Evolutionary conservation across 2,888 invertebrate species (phyloP).

Genomic region (Silvanus unidentatus): DNA sequence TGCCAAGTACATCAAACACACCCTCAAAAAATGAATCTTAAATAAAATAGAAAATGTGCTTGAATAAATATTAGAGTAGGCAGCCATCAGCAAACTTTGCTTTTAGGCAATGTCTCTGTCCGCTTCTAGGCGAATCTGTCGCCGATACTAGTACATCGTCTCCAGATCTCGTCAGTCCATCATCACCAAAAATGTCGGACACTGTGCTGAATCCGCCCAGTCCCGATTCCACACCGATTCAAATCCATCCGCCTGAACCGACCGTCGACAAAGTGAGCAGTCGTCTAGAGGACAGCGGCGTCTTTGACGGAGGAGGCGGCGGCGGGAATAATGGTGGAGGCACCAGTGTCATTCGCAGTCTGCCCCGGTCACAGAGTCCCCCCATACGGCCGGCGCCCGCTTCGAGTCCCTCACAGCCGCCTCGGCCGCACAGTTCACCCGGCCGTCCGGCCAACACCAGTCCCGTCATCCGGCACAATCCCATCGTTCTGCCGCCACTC

Average conservation of each 20-base stretch:
- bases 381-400: slow-evolving; percentile 39
- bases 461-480: slow-evolving; percentile 41
- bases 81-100: slow-evolving; percentile 41
- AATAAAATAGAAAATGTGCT: slow-evolving; percentile 11
- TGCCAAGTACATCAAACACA: too few species aligned
- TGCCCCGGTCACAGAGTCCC: slow-evolving; percentile 42
- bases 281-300: slow-evolving; percentile 50
- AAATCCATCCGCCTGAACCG: slow-evolving; percentile 46
- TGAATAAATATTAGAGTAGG: slow-evolving; percentile 34
- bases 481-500: slow-evolving; percentile 39
- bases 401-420: slow-evolving; percentile 41
- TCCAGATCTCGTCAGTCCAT: slow-evolving; percentile 77
- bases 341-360: slow-evolving; percentile 40
- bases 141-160: slow-evolving; percentile 91
- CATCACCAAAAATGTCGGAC: slow-evolving; percentile 74
- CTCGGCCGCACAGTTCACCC: slow-evolving; percentile 45
- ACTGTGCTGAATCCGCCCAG: slow-evolving; percentile 54
- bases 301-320: slow-evolving; percentile 48
- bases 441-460: slow-evolving; percentile 41
- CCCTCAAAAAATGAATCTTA: too few species aligned
- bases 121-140: slow-evolving; percentile 76
- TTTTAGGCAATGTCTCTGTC: slow-evolving; percentile 47
- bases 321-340: slow-evolving; percentile 40
- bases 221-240: slow-evolving; percentile 55
- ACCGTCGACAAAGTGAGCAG: slow-evolving; percentile 48